Conservation (phyloP, 2,113 vertebrate genomes). For the Pomatostomus ruficeps region DNA sequence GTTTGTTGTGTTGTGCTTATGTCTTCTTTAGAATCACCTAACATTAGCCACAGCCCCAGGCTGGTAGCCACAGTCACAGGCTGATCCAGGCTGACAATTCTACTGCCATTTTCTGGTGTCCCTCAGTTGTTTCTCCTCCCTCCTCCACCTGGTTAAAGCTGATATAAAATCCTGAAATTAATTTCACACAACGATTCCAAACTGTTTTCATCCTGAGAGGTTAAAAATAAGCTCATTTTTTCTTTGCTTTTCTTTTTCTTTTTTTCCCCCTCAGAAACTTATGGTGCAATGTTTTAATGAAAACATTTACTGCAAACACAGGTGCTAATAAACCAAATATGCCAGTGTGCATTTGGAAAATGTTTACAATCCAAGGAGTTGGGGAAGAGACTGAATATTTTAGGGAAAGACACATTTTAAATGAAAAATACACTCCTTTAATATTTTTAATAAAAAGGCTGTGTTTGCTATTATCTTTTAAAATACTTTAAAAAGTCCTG, state of each 20-base stretch:
- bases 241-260: not conserved
- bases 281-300: conserved; percentile 3
- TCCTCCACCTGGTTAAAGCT: conserved; percentile 15
- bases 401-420: not conserved
- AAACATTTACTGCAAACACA: conserved; percentile 46
- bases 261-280: not conserved
- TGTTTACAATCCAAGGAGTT: not conserved
- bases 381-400: not conserved
- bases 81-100: not conserved
- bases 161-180: conserved; percentile 37
- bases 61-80: not conserved
- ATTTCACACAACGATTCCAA: not conserved
- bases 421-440: not conserved
- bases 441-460: not conserved
- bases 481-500: not conserved
- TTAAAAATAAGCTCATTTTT: not conserved
- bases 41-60: not conserved
- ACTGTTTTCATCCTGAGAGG: not conserved
- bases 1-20: not conserved
- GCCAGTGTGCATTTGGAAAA: not conserved
- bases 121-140: not conserved
- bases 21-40: not conserved
- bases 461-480: not conserved
- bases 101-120: not conserved
- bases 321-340: conserved; percentile 19